Evolutionary conservation across 2,797 vertebrate genomes (phyloP), one percentile per base, ranked within the genome.

Genomic region (Threskiornis aethiopicus): DNA sequence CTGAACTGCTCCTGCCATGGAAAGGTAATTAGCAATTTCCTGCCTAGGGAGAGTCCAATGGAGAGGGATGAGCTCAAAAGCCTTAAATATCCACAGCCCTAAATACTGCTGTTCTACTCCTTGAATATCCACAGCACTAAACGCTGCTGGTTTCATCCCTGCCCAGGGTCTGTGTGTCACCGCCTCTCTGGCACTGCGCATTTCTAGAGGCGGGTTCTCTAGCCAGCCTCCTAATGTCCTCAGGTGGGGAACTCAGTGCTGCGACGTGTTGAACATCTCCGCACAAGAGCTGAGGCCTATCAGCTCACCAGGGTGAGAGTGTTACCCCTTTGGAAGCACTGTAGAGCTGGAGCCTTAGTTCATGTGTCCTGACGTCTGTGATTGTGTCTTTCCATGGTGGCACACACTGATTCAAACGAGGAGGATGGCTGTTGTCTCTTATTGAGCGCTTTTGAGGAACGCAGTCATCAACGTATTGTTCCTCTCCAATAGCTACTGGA

Each of bases 21-120:
- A 79, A 89, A 95, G 94, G 89, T 95, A 95, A 93, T 95, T 93
- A 92, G 91, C 78, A 51, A 33, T 95, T 96, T 95, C 89, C 91
- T 95, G 91, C 71, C 62, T 35, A 21, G 67, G 46, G 62, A 95
- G 55, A 84, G 62, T 18, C 37, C 25, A 57, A 81, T 3, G 29
- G 65, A 84, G 90, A 81, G 1, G 1, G 57, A 84, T 87, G 89
- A 92, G 51, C 89, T 93, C 78, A 42, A 87, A 93, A 75, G 24
- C 46, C 42, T 72, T 72, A 52, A 87, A 79, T 61, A n/a, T 39
- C 49, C 71, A 5, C 65, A 51, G 15, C 76, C 21, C 46, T 29
- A 6, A 65, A 59, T 55, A 33, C 49, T 5, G 5, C 81, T 65
- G 39, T 58, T 79, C 57, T 44, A 1, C 37, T 82, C 31, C 46